A percentile compares a stretch with the other conserved stretches of the same genome.
Conservation (phyloP, 2,888 invertebrate genomes). For the Spodoptera picta region DNA sequence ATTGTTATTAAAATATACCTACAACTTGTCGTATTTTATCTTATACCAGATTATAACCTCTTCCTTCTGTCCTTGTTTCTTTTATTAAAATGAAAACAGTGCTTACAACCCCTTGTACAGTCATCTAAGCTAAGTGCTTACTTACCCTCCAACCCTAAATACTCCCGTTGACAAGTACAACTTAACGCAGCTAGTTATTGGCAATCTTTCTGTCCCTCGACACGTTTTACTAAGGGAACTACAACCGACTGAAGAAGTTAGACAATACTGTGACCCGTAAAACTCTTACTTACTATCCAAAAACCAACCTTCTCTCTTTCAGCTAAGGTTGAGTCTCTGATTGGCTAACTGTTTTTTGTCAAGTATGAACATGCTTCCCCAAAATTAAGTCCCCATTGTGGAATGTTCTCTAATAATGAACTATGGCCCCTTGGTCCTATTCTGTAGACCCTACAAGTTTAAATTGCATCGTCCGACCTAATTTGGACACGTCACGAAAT, state of each 20-base stretch:
- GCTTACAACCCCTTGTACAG: not conserved
- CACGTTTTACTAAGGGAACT: conserved; percentile 36
- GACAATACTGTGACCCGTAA: conserved; percentile 14
- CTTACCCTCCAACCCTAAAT: conserved; percentile 2
- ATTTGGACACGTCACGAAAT: conserved; percentile 66
- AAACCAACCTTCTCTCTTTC: conserved; percentile 10
- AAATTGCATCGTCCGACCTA: conserved; percentile 68
- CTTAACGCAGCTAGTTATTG: conserved; percentile 35
- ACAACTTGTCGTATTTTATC: too few relatives aligned
- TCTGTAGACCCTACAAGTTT: conserved; percentile 63
- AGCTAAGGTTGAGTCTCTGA: conserved; percentile 10
- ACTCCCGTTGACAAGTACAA: conserved; percentile 29
- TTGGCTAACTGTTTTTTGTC: conserved; percentile 27
- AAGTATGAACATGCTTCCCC: conserved; percentile 28
- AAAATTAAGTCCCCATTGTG: conserved; percentile 50
- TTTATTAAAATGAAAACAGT: too few relatives aligned
- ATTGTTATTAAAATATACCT: too few relatives aligned
- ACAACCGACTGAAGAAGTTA: conserved; percentile 38
- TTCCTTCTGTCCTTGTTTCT: too few relatives aligned
- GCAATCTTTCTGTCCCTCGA: conserved; percentile 41
- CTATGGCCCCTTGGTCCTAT: conserved; percentile 62
- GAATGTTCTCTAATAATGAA: conserved; percentile 69
- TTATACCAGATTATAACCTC: too few relatives aligned
- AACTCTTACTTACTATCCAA: not conserved
- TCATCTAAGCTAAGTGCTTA: not conserved